Conservation (phyloP, 2,888 invertebrate species). For the Pogonocherus hispidulus region DNA sequence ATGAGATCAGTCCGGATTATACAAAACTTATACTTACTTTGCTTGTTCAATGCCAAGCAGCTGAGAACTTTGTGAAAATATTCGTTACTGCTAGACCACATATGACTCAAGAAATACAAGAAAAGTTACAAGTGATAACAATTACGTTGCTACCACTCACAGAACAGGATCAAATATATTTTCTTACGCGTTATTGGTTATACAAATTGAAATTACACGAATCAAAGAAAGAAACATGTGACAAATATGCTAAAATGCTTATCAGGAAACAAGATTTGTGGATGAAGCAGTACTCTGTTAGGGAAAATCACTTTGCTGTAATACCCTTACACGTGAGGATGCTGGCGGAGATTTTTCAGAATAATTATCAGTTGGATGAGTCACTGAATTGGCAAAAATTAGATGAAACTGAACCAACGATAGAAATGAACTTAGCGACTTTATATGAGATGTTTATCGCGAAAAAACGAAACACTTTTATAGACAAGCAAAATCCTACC, state of each 20-base stretch:
- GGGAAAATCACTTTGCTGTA: not conserved
- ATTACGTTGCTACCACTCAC: conserved; percentile 18
- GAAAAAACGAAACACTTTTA: conserved; percentile 1
- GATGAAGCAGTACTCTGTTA: too few relatives aligned
- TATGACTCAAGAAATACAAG: not conserved
- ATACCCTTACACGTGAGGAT: conserved; percentile 37
- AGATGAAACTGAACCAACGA: not conserved
- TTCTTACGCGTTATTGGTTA: conserved; percentile 14
- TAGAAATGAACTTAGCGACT: too few relatives aligned
- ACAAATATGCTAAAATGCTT: conserved; percentile 3
- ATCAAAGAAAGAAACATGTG: not conserved
- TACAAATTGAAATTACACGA: conserved; percentile 7
- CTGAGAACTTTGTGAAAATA: conserved; percentile 21
- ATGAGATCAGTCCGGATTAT: conserved; percentile 30
- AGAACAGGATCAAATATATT: not conserved
- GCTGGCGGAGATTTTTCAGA: conserved; percentile 33
- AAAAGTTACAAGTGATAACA: not conserved
- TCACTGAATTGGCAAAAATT: not conserved
- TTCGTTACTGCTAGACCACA: conserved; percentile 29
- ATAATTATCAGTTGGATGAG: not conserved
- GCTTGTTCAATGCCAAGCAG: not conserved
- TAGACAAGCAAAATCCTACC: conserved; percentile 8
- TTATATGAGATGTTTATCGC: conserved; percentile 6
- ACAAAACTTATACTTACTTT: conserved; percentile 23
- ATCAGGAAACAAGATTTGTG: not conserved